phyloP scores from a whole-genome alignment of 1,140 invertebrate species.

The Lucilia cuprina region DNA sequence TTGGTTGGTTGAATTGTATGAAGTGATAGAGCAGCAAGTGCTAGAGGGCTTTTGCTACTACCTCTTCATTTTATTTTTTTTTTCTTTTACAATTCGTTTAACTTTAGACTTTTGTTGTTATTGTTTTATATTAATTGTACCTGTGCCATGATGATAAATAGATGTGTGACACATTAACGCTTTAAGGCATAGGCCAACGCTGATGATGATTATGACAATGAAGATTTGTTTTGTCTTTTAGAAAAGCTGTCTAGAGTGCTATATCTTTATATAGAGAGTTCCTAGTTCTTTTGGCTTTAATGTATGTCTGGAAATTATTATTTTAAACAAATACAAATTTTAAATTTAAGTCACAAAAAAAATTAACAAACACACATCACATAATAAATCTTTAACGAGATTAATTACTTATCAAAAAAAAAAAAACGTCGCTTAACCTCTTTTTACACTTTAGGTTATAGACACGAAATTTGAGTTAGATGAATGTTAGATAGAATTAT shows the following conservation, averaged over 20 bases:
- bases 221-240: not conserved
- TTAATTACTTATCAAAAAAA: constrained; percentile 4
- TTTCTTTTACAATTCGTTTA: not conserved
- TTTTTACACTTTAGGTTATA: not conserved
- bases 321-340: not conserved
- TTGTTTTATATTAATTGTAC: constrained; percentile 16
- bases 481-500: not conserved
- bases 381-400: constrained; percentile 28
- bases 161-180: constrained; percentile 24
- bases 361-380: not conserved
- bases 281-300: not conserved
- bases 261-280: not conserved
- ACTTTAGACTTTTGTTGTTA: not conserved
- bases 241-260: not conserved
- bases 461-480: not conserved
- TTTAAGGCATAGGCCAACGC: not conserved
- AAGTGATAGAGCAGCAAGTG: not conserved
- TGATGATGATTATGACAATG: not conserved
- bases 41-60: not conserved
- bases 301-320: not conserved
- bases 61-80: not conserved
- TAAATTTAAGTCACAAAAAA: not conserved
- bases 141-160: constrained; percentile 21
- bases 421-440: constrained; percentile 2
- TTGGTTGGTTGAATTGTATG: not conserved